Evolutionary conservation across 2,113 vertebrate species (phyloP).

Genomic region (Dipodomys merriami): DNA sequence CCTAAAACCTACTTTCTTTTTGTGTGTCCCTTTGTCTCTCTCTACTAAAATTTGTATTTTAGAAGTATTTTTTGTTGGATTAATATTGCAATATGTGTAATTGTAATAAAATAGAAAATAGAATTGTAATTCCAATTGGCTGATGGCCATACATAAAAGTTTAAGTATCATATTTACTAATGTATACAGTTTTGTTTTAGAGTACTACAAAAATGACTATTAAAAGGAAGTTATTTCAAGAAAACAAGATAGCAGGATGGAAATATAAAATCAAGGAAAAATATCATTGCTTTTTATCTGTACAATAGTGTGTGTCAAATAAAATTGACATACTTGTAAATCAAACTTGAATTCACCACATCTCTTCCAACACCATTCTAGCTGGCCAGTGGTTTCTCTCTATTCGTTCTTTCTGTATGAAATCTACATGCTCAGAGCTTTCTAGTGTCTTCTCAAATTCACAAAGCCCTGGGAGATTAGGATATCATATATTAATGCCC

Average conservation of each 20-base stretch:
- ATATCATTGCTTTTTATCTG: background rate
- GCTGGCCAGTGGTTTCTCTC: background rate
- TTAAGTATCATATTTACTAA: background rate
- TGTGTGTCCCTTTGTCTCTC: background rate
- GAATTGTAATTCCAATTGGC: background rate
- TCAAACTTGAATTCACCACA: background rate
- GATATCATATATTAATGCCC: background rate
- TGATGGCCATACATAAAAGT: background rate
- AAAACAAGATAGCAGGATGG: background rate
- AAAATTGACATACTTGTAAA: background rate
- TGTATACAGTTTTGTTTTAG: background rate
- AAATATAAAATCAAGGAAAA: background rate
- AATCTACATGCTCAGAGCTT: background rate
- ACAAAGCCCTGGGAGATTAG: background rate
- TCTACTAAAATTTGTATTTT: background rate
- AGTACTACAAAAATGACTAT: background rate
- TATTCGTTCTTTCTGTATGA: background rate
- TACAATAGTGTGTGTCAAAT: fast-evolving
- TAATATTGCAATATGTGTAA: background rate
- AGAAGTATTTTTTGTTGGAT: slow-evolving; percentile 2
- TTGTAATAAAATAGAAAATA: background rate
- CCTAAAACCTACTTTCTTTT: background rate
- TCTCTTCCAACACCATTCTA: too few species aligned
- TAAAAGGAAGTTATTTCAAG: too few species aligned
- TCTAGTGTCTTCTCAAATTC: background rate